phyloP scores from a whole-genome alignment of 2,113 vertebrate species.

The Aegithalos caudatus region DNA sequence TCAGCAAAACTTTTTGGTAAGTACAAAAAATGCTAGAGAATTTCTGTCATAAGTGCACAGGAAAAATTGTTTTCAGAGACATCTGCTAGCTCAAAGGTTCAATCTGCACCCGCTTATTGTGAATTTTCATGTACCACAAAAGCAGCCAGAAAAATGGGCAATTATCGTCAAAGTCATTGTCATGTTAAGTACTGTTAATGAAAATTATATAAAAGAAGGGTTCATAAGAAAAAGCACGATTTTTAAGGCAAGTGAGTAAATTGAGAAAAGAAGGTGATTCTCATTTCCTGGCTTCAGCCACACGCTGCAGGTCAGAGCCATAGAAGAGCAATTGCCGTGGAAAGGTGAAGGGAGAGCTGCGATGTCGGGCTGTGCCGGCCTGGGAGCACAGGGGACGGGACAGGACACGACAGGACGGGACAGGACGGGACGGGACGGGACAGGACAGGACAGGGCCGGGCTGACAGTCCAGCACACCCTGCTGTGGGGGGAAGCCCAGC shows the following conservation, averaged over 20 bases:
- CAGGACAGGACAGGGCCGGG: background rate
- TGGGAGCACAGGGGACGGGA: background rate
- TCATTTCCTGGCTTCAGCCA: background rate
- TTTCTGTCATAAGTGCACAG: background rate
- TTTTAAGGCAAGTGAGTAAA: background rate
- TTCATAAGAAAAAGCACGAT: background rate
- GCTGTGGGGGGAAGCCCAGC: background rate
- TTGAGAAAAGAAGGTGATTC: background rate
- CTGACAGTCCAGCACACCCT: background rate
- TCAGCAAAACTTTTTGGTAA: background rate
- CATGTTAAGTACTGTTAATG: background rate
- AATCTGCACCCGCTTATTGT: background rate
- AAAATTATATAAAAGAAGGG: background rate
- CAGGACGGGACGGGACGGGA: background rate
- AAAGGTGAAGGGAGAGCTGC: background rate
- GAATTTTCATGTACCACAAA: background rate
- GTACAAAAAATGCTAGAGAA: background rate
- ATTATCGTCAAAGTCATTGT: background rate
- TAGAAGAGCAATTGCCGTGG: fast-evolving
- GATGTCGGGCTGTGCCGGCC: fast-evolving
- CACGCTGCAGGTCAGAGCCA: background rate
- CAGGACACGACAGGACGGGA: background rate
- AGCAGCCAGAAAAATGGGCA: background rate
- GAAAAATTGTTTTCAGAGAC: background rate
- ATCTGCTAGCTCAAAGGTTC: background rate